A percentile compares a stretch with the other conserved stretches of the same genome.
These are phyloP conservation scores for Phalacrocorax aristotelis DNA, from an alignment of 2,113 vertebrate species.

Conservation along the genomic window DNA sequence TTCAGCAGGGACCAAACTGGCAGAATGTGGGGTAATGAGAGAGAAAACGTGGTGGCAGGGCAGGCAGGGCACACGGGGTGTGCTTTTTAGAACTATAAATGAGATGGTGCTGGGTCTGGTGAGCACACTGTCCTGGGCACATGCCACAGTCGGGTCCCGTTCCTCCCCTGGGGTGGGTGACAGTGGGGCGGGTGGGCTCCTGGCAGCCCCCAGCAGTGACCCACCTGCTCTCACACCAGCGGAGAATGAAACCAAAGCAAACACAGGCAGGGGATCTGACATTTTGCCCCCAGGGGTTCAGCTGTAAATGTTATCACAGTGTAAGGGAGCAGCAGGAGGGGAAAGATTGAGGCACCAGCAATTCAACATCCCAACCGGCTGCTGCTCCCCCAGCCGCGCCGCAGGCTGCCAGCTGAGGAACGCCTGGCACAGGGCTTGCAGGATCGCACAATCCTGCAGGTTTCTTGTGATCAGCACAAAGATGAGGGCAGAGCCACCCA, in stretches of 20 bases:
- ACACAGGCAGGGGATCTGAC: not conserved
- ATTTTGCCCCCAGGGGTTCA: not conserved
- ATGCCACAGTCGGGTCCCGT: rapidly evolving
- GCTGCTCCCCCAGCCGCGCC: not conserved
- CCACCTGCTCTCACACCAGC: not conserved
- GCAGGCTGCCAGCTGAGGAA: not conserved
- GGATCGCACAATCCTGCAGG: not conserved
- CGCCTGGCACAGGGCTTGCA: not conserved
- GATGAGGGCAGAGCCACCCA: not conserved
- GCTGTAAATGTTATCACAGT: not conserved
- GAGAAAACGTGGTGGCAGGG: rapidly evolving
- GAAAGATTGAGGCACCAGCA: not conserved
- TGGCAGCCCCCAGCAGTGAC: not conserved
- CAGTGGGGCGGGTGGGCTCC: not conserved
- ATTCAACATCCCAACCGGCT: not conserved
- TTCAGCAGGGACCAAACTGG: not conserved
- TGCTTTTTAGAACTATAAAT: not conserved
- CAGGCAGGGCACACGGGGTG: rapidly evolving
- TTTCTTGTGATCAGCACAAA: not conserved
- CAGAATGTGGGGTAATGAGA: rapidly evolving
- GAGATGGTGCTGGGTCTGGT: too few species aligned
- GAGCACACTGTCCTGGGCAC: not conserved
- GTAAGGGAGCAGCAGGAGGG: not conserved
- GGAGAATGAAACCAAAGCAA: not conserved
- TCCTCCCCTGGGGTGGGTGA: not conserved